phyloP scores from a whole-genome alignment of 2,113 vertebrate genomes.

The Tragulus kanchil region DNA sequence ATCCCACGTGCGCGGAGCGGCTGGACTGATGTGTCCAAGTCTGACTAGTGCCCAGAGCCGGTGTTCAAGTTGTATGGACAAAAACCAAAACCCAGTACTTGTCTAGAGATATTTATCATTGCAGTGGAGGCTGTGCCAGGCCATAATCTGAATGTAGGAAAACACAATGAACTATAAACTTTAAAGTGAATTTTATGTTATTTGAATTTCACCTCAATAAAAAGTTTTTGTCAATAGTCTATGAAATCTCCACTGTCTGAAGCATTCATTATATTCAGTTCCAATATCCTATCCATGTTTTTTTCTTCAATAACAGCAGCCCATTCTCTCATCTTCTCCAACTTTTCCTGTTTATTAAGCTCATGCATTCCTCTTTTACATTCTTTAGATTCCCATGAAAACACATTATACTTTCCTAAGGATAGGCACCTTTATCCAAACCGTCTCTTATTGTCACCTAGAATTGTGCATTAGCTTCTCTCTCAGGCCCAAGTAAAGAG shows the following conservation, averaged over 20 bases:
- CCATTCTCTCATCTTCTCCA: not conserved
- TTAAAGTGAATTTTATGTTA: not conserved
- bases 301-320: not conserved
- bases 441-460: not conserved
- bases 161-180: not conserved
- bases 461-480: not conserved
- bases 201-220: not conserved
- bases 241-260: not conserved
- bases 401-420: not conserved
- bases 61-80: not conserved
- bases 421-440: not conserved
- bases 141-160: not conserved
- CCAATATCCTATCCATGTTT: not conserved
- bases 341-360: not conserved
- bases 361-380: not conserved
- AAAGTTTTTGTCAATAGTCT: not conserved
- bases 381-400: conserved; percentile 3
- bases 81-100: not conserved
- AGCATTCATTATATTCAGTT: not conserved
- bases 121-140: not conserved
- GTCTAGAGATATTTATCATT: not conserved
- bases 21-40: too few relatives aligned
- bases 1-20: too few relatives aligned
- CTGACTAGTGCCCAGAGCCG: too few relatives aligned
- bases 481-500: not conserved